phyloP scores from a whole-genome alignment of 53 echinoderm and acorn worm species.

The Astropecten irregularis region DNA sequence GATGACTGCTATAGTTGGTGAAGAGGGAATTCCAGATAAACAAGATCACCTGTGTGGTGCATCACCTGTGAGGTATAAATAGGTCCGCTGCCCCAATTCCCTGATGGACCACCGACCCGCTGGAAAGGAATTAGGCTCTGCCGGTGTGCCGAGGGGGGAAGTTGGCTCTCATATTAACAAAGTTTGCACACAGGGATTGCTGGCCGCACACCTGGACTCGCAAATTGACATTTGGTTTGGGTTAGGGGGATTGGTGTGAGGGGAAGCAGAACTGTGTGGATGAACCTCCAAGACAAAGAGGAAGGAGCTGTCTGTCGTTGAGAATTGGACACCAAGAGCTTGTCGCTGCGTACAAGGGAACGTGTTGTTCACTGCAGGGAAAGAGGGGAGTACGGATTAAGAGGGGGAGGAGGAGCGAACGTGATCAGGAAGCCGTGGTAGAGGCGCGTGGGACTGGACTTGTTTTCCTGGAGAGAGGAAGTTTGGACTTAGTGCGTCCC shows the following conservation, averaged over 20 bases:
- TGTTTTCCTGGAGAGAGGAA: background rate
- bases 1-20: slow-evolving; percentile 32
- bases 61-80: slow-evolving; percentile 46
- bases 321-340: background rate
- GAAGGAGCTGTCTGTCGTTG: slow-evolving; percentile 9
- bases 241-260: background rate
- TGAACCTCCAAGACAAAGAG: background rate
- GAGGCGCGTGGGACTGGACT: background rate
- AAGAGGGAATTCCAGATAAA: slow-evolving; percentile 28
- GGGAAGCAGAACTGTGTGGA: slow-evolving; percentile 14
- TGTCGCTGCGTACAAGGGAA: background rate
- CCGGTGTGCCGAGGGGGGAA: slow-evolving; percentile 26
- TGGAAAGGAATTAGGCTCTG: slow-evolving; percentile 35
- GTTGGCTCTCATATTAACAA: slow-evolving; percentile 34
- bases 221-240: slow-evolving; percentile 4
- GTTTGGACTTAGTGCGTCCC: background rate
- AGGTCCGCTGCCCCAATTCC: slow-evolving; percentile 3
- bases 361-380: background rate
- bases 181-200: slow-evolving; percentile 29
- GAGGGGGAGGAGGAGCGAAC: background rate
- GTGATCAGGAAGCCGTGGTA: slow-evolving; percentile 15
- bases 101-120: no score
- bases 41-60: slow-evolving; percentile 36
- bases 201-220: background rate
- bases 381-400: background rate